Evolutionary conservation across 92 coral and sea anemone species (phyloP).

Genomic region (Anthopleura xanthogrammica): DNA sequence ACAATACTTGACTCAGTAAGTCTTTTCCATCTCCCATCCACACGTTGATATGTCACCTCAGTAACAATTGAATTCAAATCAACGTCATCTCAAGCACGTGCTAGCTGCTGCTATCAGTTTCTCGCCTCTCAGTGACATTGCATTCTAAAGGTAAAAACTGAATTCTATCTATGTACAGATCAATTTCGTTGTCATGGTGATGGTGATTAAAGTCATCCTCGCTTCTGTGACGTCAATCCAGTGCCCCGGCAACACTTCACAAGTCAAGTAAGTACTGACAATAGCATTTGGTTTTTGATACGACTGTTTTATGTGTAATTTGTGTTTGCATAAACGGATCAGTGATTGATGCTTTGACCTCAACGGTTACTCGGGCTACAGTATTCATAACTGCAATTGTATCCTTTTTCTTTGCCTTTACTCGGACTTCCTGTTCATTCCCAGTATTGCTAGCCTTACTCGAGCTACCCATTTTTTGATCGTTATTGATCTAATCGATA

Average conservation of each 20-base stretch:
- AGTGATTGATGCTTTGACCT: no score
- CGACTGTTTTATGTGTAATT: background rate
- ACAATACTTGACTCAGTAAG: background rate
- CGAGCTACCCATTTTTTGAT: no score
- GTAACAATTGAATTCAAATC: no score
- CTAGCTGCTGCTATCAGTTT: no score
- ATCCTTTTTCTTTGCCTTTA: no score
- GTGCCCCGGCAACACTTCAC: slow-evolving; percentile 72
- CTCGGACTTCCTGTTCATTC: no score
- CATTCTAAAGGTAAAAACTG: no score
- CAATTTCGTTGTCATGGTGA: slow-evolving; percentile 77
- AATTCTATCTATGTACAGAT: slow-evolving; percentile 31
- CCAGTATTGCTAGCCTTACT: background rate
- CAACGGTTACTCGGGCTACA: background rate
- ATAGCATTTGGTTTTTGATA: background rate
- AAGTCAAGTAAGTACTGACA: slow-evolving; percentile 63
- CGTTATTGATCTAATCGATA: background rate
- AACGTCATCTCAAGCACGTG: no score
- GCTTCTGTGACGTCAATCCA: slow-evolving; percentile 86
- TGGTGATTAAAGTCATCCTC: slow-evolving; percentile 84
- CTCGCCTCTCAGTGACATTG: no score
- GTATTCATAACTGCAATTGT: background rate
- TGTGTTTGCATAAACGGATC: background rate
- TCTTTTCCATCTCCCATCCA: no score
- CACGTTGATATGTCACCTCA: no score